A percentile compares a stretch with the other conserved stretches of the same genome.
These are phyloP conservation scores for Ditylenchus weischeri DNA, from an alignment of 2,888 invertebrate genomes.

Conservation along the genomic window DNA sequence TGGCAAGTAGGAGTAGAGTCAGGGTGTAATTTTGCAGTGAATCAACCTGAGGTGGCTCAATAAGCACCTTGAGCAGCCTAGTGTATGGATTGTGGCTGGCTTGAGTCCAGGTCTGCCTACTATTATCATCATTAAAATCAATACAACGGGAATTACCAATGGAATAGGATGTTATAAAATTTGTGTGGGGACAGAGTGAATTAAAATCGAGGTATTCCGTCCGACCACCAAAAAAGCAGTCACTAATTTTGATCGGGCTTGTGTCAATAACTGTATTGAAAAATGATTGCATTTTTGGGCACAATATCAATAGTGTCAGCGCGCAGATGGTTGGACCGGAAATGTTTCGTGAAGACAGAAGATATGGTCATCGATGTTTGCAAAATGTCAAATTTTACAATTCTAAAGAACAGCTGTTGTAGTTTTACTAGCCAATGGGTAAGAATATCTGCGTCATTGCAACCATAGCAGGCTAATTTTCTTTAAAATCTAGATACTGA, in stretches of 20 bases:
- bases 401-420: neutral
- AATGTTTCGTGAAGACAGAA: slow-evolving; percentile 19
- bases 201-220: neutral
- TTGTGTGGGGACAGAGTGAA: neutral
- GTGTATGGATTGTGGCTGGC: neutral
- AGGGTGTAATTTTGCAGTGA: neutral
- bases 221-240: neutral
- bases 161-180: neutral
- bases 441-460: slow-evolving; percentile 13
- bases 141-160: neutral
- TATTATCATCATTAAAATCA: neutral
- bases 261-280: neutral
- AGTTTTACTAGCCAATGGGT: slow-evolving; percentile 2
- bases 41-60: neutral
- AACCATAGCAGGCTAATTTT: slow-evolving; percentile 8
- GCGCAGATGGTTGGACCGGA: slow-evolving; percentile 16
- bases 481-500: no score
- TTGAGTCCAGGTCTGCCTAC: neutral
- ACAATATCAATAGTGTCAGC: no score
- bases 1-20: neutral
- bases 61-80: neutral
- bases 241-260: neutral
- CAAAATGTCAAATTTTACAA: neutral
- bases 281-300: slow-evolving; percentile 9
- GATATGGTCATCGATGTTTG: no score